phyloP scores from a whole-genome alignment of 2,113 vertebrate genomes.

The Athene cunicularia region DNA sequence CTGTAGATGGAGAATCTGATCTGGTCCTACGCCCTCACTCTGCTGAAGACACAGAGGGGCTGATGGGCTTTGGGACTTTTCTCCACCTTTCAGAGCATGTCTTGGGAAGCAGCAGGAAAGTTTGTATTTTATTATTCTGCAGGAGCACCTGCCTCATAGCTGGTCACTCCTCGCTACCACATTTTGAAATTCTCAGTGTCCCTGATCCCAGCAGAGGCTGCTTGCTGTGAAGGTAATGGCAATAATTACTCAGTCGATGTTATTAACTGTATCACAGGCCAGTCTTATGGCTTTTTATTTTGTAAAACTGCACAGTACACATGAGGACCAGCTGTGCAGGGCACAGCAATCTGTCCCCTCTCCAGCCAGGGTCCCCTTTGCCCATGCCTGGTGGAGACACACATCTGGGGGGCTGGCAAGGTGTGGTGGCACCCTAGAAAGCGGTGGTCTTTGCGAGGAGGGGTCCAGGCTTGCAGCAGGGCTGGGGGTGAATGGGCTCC shows the following conservation, averaged over 20 bases:
- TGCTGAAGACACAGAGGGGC: fast-evolving
- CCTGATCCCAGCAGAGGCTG: fast-evolving
- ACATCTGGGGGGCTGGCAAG: fast-evolving
- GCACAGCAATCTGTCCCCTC: fast-evolving
- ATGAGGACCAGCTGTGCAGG: fast-evolving
- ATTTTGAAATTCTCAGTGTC: fast-evolving
- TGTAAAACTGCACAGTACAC: neutral
- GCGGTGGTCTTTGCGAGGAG: constrained; percentile 69
- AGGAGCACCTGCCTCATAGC: fast-evolving
- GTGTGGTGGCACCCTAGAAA: neutral
- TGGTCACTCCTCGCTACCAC: neutral
- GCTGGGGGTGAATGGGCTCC: constrained; percentile 51
- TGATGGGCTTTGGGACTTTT: neutral
- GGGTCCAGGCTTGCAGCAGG: constrained; percentile 41
- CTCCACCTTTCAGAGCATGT: fast-evolving
- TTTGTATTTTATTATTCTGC: fast-evolving
- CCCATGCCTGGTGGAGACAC: neutral
- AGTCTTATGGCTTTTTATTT: constrained; percentile 61
- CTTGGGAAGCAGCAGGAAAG: neutral
- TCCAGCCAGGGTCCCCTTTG: neutral
- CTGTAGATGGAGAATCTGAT: no score
- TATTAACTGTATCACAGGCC: neutral
- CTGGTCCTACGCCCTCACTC: neutral
- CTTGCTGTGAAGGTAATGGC: fast-evolving
- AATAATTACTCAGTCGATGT: neutral